Evolutionary conservation across 2,888 invertebrate species (phyloP), one percentile per base, ranked within the genome.

Genomic region (Pachliopta kotzebuea): DNA sequence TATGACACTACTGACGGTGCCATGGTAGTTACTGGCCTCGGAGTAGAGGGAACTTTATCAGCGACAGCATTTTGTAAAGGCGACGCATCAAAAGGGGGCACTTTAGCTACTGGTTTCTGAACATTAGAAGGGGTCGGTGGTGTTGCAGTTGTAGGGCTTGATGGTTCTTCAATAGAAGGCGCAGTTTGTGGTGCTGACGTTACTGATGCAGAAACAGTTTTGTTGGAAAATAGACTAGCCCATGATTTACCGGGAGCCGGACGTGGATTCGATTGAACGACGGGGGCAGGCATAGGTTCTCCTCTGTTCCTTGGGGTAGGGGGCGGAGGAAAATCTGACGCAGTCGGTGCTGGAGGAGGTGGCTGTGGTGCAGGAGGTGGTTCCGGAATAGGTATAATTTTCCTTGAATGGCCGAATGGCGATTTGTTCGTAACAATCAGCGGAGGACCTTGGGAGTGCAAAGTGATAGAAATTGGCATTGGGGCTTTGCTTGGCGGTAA

Each of bases 221-320:
- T 89, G 66, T 74, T 92, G 3, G 89, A 92, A 80, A 95, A 95
- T 20, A 95, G 77, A 80, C 95, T 94, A 1, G 95, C 95, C 95
- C 95, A 95, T 0, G 95, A 94, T 60, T 93, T 90, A 67, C 92
- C 86, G 21, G 91, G 79, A 0, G 90, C 88, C 0, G 90, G 87
- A 67, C 83, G 86, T 2, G 86, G 88, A 66, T 86, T 90, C 6
- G 85, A 84, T 56, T 77, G 76, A 0, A 81, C 75, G 6, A 79
- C 79, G 2, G 86, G 84, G 0, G 86, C 72, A 1, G 89, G 86
- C 0, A 72, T 58, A 0, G 84, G 79, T 56, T 89, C 90, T 1
- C 84, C 85, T 31, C 86, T 81, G 70, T 87, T 85, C 49, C 90
- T 80, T 0, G 91, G 91, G 0, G 90, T 90, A 0, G 91, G 91